Conservation (phyloP, 1,140 invertebrate species). For the Telenomus remus region DNA sequence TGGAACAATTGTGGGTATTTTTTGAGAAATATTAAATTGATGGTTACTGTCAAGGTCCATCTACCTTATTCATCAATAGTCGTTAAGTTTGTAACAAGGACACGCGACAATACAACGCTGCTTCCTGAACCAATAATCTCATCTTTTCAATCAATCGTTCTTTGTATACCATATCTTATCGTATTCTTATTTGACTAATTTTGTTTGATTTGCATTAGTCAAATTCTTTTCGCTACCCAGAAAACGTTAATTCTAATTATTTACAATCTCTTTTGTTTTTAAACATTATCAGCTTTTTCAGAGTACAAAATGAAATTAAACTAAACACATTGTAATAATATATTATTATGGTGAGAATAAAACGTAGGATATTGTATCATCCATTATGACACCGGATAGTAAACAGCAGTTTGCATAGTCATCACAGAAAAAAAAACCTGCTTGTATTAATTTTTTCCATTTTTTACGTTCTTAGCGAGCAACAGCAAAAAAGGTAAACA, state of each 20-base stretch:
- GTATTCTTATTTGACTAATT: no score
- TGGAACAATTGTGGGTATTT: constrained; percentile 16
- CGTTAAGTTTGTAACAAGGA: constrained; percentile 20
- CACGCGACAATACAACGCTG: background rate
- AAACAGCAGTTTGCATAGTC: background rate
- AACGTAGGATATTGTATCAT: background rate
- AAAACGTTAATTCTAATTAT: no score
- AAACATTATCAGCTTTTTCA: no score
- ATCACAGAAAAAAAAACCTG: background rate
- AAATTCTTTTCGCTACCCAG: no score
- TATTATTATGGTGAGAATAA: background rate
- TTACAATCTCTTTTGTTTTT: no score
- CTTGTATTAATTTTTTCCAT: background rate
- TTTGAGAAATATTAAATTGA: constrained; percentile 40
- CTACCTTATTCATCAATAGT: constrained; percentile 33
- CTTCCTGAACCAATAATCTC: no score
- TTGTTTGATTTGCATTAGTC: no score
- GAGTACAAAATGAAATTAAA: no score
- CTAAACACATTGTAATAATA: no score
- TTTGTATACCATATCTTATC: background rate
- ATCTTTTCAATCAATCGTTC: background rate
- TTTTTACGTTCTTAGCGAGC: no score
- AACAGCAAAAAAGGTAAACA: background rate
- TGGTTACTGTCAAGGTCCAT: constrained; percentile 30
- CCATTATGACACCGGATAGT: background rate